Evolutionary conservation across 2,888 invertebrate species (phyloP), one percentile per base, ranked within the genome.

Genomic region (Cancer borealis): DNA sequence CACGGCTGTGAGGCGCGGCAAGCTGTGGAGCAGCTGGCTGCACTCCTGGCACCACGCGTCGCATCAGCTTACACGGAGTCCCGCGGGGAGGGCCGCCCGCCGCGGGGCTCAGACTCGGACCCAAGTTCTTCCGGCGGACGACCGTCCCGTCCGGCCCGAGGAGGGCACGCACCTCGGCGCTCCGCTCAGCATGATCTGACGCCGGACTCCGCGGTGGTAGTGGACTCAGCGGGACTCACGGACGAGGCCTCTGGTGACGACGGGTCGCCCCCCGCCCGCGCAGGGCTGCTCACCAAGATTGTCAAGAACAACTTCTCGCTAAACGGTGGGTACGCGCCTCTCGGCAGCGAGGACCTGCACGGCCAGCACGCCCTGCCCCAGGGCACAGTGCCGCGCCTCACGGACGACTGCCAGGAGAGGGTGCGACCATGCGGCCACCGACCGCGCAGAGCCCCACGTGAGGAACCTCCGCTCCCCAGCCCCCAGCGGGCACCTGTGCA

Each of bases 351-450:
- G 73, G 94, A 94, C 30, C 79, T 88, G 21, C 84, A 89, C 49
- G 30, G 46, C 47, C 79, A 12, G 21, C 79, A 73, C 12, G 0
- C 73, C 73, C 79, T 79, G 2, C 79, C 66, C 10, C 92, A 79
- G 88, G 89, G 79, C 10, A 26, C 45, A 30, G 66, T 39, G 26
- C 92, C 47, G 1, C 92, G 88, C 54, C 60, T n/a, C 39, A 21
- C 17, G 14, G 46, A 88, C 10, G 49, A 79, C 10, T 49, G 92
- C 5, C 92, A 66, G 30, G 92, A 94, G 49, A 87, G 94, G 49
- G 66, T 94, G 60, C 90, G 94, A 21, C 94, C 94, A 6, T 94
- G 94, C 92, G 94, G 94, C 66, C 94, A 94, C 92, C 94, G 94
- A 47, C 94, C 94, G 39, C 92, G 94, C 30, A 46, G 92, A 45